phyloP scores from a whole-genome alignment of 2,888 invertebrate species.

The Trachelus stipa region DNA sequence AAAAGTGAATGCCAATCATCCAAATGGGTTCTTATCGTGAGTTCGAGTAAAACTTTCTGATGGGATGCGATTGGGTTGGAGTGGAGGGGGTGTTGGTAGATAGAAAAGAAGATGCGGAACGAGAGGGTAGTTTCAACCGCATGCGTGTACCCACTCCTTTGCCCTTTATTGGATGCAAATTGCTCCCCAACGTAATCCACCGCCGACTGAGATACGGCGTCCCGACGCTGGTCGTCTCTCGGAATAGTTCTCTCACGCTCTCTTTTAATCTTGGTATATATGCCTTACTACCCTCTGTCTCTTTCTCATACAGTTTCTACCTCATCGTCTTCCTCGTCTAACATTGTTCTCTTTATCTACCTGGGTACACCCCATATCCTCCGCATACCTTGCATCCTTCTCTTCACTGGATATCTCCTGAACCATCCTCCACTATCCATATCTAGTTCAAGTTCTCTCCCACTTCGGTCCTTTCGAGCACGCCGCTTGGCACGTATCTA shows the following conservation, averaged over 20 bases:
- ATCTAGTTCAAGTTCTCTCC: conserved; percentile 7
- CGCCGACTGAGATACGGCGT: neutral
- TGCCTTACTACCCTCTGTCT: conserved; percentile 17
- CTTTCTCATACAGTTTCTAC: conserved; percentile 21
- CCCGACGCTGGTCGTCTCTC: conserved; percentile 3
- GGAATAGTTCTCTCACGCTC: conserved; percentile 6
- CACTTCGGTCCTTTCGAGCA: conserved; percentile 22
- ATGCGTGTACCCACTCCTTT: neutral
- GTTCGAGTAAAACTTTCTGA: neutral
- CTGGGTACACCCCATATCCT: neutral
- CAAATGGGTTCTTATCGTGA: neutral
- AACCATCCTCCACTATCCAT: conserved; percentile 12
- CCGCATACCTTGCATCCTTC: conserved; percentile 1
- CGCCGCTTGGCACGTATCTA: conserved; percentile 46
- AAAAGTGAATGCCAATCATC: neutral
- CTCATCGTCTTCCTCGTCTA: conserved; percentile 14
- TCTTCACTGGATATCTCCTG: conserved; percentile 10
- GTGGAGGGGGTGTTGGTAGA: conserved; percentile 1
- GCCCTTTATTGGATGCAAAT: conserved; percentile 32
- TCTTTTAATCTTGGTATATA: conserved; percentile 14
- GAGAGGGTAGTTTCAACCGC: conserved; percentile 7
- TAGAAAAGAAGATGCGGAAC: conserved; percentile 16
- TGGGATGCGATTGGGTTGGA: neutral
- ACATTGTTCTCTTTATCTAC: neutral
- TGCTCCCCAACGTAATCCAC: conserved; percentile 24